Conservation (phyloP, 1,140 invertebrate species). For the Proctacanthus coquilletti region DNA sequence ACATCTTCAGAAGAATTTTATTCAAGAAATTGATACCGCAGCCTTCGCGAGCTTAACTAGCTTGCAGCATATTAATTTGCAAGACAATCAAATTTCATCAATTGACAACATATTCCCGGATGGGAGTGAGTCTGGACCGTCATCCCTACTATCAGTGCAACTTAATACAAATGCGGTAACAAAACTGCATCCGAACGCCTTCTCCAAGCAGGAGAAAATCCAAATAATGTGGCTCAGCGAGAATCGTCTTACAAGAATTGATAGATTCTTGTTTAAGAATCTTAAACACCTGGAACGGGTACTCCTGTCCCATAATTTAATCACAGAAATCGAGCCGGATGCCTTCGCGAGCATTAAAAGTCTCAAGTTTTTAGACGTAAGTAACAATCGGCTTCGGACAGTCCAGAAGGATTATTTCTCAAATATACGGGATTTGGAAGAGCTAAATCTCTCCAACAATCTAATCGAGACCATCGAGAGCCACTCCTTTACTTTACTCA, state of each 20-base stretch:
- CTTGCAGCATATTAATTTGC: conserved; percentile 78
- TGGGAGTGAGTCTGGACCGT: not conserved
- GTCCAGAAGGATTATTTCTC: conserved; percentile 49
- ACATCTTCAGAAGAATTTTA: conserved; percentile 74
- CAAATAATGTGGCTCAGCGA: conserved; percentile 76
- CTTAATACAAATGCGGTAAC: conserved; percentile 67
- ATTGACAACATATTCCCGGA: conserved; percentile 69
- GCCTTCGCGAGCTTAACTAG: conserved; percentile 64
- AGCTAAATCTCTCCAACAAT: conserved; percentile 48
- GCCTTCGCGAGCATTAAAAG: conserved; percentile 60
- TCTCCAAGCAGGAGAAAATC: conserved; percentile 60
- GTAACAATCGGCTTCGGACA: conserved; percentile 51
- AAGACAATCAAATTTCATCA: conserved; percentile 59
- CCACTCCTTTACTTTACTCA: conserved; percentile 41
- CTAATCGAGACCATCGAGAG: conserved; percentile 42
- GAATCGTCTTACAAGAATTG: conserved; percentile 59
- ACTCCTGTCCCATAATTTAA: conserved; percentile 70
- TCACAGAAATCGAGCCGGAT: conserved; percentile 60
- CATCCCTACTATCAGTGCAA: conserved; percentile 61
- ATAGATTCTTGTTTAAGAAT: conserved; percentile 56
- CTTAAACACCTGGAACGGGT: conserved; percentile 56
- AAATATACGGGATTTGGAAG: conserved; percentile 44
- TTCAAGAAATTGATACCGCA: conserved; percentile 64
- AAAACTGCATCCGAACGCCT: conserved; percentile 58
- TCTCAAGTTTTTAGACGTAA: conserved; percentile 62